Evolutionary conservation across 2,888 invertebrate genomes (phyloP).

Genomic region (Gastrophysa polygoni): DNA sequence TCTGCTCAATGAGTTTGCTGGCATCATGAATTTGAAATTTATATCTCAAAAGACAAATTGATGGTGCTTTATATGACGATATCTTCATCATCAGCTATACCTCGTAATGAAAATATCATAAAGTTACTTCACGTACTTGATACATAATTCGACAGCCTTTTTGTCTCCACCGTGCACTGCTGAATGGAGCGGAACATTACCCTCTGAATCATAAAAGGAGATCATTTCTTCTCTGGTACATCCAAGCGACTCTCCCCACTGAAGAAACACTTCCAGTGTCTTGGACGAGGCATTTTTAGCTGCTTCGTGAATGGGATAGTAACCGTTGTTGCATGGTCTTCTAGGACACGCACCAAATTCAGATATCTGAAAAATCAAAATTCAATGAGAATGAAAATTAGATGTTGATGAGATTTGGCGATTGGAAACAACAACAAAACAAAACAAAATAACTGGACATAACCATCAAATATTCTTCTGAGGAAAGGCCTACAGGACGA

Average conservation of each 20-base stretch:
- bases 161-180: constrained; percentile 77
- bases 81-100: no score
- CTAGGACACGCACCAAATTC: constrained; percentile 80
- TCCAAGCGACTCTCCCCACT: constrained; percentile 82
- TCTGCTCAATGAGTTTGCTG: no score
- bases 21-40: no score
- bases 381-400: no score
- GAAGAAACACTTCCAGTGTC: constrained; percentile 81
- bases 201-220: constrained; percentile 83
- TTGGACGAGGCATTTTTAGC: constrained; percentile 88
- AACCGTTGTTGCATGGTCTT: constrained; percentile 83
- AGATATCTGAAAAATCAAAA: constrained; percentile 68
- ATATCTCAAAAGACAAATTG: no score
- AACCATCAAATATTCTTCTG: no score
- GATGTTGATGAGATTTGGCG: no score
- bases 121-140: constrained; percentile 63
- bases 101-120: no score
- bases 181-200: constrained; percentile 78
- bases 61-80: no score
- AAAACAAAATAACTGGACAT: no score
- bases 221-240: constrained; percentile 83
- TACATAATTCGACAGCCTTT: constrained; percentile 83
- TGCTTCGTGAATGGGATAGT: constrained; percentile 90
- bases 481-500: no score
- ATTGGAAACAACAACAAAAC: no score